These are phyloP conservation scores for Pedionomus torquatus DNA, from an alignment of 2,113 vertebrate genomes.

Conservation along the genomic window DNA sequence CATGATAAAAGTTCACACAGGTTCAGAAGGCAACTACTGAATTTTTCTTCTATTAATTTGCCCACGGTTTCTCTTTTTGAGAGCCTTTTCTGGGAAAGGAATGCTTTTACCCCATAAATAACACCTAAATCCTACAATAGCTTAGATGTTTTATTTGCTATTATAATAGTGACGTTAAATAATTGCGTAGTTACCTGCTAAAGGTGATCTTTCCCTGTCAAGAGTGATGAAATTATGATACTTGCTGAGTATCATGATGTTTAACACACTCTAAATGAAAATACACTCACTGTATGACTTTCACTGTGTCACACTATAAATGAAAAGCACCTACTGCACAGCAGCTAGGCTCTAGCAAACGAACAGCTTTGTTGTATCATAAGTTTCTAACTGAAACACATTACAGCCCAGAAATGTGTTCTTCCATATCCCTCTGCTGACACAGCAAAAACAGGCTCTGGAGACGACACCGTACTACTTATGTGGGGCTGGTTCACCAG, in stretches of 20 bases:
- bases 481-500: background rate
- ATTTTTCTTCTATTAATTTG: background rate
- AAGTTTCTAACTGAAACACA: background rate
- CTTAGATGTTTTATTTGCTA: background rate
- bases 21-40: background rate
- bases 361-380: background rate
- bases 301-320: background rate
- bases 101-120: background rate
- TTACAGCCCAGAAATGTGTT: background rate
- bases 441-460: background rate
- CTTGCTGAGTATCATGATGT: background rate
- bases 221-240: background rate
- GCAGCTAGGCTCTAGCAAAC: background rate
- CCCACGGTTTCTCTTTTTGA: background rate
- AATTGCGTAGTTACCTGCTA: background rate
- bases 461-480: background rate
- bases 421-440: background rate
- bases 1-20: background rate
- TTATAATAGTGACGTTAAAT: background rate
- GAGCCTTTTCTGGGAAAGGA: background rate
- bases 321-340: background rate
- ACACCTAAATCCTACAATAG: accelerated
- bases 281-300: background rate
- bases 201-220: background rate
- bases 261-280: background rate